phyloP scores from a whole-genome alignment of 1,140 invertebrate genomes.

The Mylabris phalerata region DNA sequence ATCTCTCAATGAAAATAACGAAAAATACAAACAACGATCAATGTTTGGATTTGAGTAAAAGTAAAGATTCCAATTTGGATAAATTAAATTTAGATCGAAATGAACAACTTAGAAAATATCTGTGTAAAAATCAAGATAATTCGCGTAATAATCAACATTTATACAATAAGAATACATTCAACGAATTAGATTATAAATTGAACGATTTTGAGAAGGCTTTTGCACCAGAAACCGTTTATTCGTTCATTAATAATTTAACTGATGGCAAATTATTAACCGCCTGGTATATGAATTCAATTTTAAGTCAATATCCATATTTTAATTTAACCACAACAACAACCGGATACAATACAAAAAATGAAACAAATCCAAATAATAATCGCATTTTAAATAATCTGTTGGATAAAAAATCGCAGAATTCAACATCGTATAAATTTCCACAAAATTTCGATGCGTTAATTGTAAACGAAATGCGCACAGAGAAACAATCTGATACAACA shows the following conservation, averaged over 20 bases:
- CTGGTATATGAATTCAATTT: slow-evolving; percentile 54
- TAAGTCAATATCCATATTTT: slow-evolving; percentile 29
- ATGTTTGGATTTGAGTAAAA: slow-evolving; percentile 26
- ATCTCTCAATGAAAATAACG: slow-evolving; percentile 30
- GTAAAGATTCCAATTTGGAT: slow-evolving; percentile 18
- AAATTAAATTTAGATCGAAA: slow-evolving; percentile 23
- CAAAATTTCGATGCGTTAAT: slow-evolving; percentile 37
- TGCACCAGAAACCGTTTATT: slow-evolving; percentile 35
- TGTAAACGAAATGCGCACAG: slow-evolving; percentile 35
- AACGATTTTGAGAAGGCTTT: slow-evolving; percentile 10
- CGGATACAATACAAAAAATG: neutral
- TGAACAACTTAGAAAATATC: slow-evolving; percentile 31
- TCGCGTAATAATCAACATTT: slow-evolving; percentile 6
- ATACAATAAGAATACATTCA: slow-evolving; percentile 31
- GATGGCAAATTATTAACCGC: slow-evolving; percentile 54
- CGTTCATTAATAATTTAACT: slow-evolving; percentile 42
- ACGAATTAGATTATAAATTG: slow-evolving; percentile 14
- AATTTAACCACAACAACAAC: slow-evolving; percentile 6
- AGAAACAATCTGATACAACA: slow-evolving; percentile 13
- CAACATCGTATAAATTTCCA: slow-evolving; percentile 26
- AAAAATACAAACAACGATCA: slow-evolving; percentile 21
- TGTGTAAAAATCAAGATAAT: slow-evolving; percentile 25
- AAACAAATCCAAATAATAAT: slow-evolving; percentile 27
- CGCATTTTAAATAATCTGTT: slow-evolving; percentile 40
- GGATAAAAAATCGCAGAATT: slow-evolving; percentile 32